Evolutionary conservation across 2,888 invertebrate species (phyloP).

Genomic region (Perithous albicinctus): DNA sequence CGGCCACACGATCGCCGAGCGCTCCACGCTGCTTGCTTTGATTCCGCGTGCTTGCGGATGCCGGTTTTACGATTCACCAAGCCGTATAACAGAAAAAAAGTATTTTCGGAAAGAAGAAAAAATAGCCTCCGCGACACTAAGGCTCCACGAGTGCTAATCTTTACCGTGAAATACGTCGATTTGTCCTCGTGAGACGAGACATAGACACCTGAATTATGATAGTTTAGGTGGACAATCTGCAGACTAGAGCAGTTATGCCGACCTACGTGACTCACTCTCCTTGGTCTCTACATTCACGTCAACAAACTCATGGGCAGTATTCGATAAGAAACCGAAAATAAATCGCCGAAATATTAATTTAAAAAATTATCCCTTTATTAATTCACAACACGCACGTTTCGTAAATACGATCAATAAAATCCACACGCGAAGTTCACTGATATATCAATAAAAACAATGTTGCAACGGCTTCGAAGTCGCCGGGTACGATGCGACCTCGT

Average conservation of each 20-base stretch:
- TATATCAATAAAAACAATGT: neutral
- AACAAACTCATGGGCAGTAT: neutral
- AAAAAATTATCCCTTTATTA: conserved; percentile 12
- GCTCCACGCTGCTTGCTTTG: conserved; percentile 83
- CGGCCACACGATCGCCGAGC: conserved; percentile 83
- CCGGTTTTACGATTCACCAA: conserved; percentile 38
- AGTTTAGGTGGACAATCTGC: neutral
- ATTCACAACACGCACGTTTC: conserved; percentile 33
- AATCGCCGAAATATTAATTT: conserved; percentile 3
- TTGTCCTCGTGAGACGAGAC: conserved; percentile 3
- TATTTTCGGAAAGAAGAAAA: neutral
- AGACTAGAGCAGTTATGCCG: neutral
- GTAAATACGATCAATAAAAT: conserved; percentile 32
- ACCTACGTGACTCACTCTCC: conserved; percentile 9
- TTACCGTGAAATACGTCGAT: conserved; percentile 2
- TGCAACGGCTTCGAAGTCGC: conserved; percentile 32
- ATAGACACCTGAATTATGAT: conserved; percentile 23
- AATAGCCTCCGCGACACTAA: conserved; percentile 53
- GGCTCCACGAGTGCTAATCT: conserved; percentile 24
- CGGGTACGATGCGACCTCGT: conserved; percentile 46
- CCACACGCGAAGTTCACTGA: conserved; percentile 27
- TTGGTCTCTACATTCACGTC: neutral
- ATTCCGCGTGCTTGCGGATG: conserved; percentile 82
- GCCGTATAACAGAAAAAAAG: neutral
- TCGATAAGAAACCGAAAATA: neutral